Percentiles rank a stretch among this genome's conserved stretches.
Conservation (phyloP, 2,113 vertebrate genomes). For the Nipponia nippon region DNA sequence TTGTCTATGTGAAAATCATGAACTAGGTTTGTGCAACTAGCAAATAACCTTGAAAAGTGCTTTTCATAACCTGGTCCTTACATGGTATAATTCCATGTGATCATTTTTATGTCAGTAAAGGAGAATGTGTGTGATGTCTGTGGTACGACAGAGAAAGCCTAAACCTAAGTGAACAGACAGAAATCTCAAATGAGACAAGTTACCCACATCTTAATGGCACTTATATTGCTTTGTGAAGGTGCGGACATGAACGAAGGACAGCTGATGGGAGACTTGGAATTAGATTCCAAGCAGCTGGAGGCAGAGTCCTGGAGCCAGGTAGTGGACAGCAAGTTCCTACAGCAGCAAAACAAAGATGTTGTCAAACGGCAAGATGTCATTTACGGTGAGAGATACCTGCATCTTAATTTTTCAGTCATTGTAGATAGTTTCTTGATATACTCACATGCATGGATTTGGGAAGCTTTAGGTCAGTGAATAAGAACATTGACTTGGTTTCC, state of each 20-base stretch:
- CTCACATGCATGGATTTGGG: background rate
- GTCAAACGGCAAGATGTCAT: slow-evolving; percentile 95
- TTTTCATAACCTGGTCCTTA: background rate
- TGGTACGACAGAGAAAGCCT: background rate
- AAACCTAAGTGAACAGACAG: background rate
- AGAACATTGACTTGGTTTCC: background rate
- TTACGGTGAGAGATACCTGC: slow-evolving; percentile 79
- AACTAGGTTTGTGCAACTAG: background rate
- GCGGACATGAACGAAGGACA: slow-evolving; percentile 96
- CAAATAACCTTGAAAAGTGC: background rate
- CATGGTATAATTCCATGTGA: background rate
- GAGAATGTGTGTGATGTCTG: background rate
- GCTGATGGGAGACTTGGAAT: slow-evolving; percentile 93
- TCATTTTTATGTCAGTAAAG: background rate
- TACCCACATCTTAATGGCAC: background rate
- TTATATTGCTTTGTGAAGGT: slow-evolving; percentile 69
- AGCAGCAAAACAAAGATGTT: slow-evolving; percentile 87
- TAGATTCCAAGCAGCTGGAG: slow-evolving; percentile 87
- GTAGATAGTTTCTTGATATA: background rate
- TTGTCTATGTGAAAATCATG: background rate
- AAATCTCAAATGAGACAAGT: background rate
- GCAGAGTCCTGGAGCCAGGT: slow-evolving; percentile 93
- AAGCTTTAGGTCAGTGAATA: background rate
- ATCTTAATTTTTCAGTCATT: background rate
- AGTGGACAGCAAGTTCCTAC: slow-evolving; percentile 87